phyloP scores from a whole-genome alignment of 2,888 invertebrate species.

The Endomychus coccineus region DNA sequence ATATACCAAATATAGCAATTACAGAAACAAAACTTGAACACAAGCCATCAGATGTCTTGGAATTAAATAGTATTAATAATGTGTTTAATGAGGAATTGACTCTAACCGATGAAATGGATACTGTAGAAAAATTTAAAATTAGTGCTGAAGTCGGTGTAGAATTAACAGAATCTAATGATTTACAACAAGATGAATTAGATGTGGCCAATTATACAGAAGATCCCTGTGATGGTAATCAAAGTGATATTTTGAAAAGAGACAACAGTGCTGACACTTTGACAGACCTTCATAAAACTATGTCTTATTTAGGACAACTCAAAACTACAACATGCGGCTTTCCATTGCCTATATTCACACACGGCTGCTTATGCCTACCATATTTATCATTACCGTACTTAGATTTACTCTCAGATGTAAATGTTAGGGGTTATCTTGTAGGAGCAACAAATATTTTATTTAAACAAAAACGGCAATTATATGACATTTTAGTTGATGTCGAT shows the following conservation, averaged over 20 bases:
- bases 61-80: no score
- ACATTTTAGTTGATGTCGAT: conserved; percentile 86
- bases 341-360: conserved; percentile 76
- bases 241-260: conserved; percentile 9
- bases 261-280: conserved; percentile 8
- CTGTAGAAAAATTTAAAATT: neutral
- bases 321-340: conserved; percentile 81
- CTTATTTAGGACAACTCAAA: conserved; percentile 56
- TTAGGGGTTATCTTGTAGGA: conserved; percentile 82
- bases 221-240: neutral
- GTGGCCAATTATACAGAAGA: no score
- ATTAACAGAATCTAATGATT: conserved; percentile 38
- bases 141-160: conserved; percentile 35
- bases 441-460: conserved; percentile 99
- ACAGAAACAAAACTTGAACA: conserved; percentile 19
- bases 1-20: conserved; percentile 2
- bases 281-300: conserved; percentile 54
- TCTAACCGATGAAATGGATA: neutral
- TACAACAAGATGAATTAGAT: no score
- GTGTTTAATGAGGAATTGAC: neutral
- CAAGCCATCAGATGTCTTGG: no score
- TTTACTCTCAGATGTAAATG: conserved; percentile 77
- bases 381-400: conserved; percentile 92
- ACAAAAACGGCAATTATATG: conserved; percentile 86
- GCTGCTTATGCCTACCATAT: conserved; percentile 92